Percentiles rank a stretch among this genome's conserved stretches.
Evolutionary conservation across 2,888 invertebrate species (phyloP).

Genomic region (Phyllotreta cruciferae): DNA sequence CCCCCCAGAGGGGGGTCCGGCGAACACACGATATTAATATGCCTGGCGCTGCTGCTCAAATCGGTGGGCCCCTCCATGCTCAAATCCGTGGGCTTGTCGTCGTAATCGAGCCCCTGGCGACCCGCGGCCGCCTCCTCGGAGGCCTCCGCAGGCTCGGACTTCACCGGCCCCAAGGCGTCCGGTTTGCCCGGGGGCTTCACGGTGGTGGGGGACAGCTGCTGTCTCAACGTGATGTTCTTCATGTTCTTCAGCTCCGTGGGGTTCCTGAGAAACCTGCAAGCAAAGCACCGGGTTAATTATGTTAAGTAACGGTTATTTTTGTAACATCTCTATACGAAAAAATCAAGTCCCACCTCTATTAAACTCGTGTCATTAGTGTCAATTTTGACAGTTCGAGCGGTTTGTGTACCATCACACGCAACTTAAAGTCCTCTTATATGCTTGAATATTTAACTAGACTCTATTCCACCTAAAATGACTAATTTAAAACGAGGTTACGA

Average conservation of each 20-base stretch:
- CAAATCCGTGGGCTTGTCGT: slow-evolving; percentile 60
- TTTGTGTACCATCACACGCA: too few species aligned
- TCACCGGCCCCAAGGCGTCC: slow-evolving; percentile 38
- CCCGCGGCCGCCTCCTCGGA: slow-evolving; percentile 29
- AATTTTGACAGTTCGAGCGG: too few species aligned
- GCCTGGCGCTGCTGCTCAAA: slow-evolving; percentile 55
- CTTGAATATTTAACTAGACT: too few species aligned
- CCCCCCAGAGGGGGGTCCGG: slow-evolving; percentile 56
- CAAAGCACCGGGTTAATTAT: slow-evolving; percentile 18
- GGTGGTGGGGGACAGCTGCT: slow-evolving; percentile 68
- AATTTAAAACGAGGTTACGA: too few species aligned
- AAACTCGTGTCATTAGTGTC: too few species aligned
- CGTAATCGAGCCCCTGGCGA: slow-evolving; percentile 45
- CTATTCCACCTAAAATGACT: too few species aligned
- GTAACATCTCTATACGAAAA: neutral
- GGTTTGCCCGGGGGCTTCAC: slow-evolving; percentile 41
- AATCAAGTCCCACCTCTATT: too few species aligned
- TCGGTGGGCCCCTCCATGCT: slow-evolving; percentile 59
- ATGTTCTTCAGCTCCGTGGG: slow-evolving; percentile 94
- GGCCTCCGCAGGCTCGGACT: slow-evolving; percentile 51
- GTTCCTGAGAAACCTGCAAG: slow-evolving; percentile 84
- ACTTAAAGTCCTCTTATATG: too few species aligned
- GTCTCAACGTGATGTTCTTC: slow-evolving; percentile 88
- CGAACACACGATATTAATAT: slow-evolving; percentile 58
- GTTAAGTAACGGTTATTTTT: neutral